A percentile compares a stretch with the other conserved stretches of the same genome.
Conservation (phyloP, 2,888 invertebrate genomes). For the Panorpa germanica region DNA sequence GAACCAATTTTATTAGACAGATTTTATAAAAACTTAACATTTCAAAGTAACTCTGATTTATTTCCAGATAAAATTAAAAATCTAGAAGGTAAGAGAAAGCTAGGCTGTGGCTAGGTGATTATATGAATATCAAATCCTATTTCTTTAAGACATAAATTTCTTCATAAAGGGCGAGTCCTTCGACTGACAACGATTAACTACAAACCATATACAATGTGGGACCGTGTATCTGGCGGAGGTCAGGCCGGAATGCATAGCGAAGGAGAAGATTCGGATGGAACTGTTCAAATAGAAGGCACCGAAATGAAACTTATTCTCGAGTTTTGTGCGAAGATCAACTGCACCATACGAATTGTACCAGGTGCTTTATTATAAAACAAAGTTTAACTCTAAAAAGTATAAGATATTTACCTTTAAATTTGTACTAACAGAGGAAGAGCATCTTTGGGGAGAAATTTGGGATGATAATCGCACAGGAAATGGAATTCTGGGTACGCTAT, state of each 20-base stretch:
- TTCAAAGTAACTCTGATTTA: too few species aligned
- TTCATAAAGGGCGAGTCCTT: slow-evolving; percentile 19
- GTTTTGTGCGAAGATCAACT: slow-evolving; percentile 25
- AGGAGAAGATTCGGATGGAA: slow-evolving; percentile 13
- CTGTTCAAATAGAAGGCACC: slow-evolving; percentile 32
- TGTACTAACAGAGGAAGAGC: slow-evolving; percentile 25
- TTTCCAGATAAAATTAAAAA: too few species aligned
- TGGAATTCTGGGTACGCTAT: slow-evolving; percentile 42
- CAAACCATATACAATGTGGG: slow-evolving; percentile 19
- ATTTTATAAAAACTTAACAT: too few species aligned
- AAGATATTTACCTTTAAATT: too few species aligned
- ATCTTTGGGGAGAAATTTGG: slow-evolving; percentile 47
- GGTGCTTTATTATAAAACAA: too few species aligned
- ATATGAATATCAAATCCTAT: too few species aligned
- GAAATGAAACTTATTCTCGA: slow-evolving; percentile 24
- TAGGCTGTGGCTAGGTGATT: too few species aligned
- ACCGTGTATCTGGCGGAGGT: slow-evolving; percentile 11
- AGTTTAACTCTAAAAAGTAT: too few species aligned
- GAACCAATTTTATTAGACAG: too few species aligned
- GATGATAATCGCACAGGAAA: slow-evolving; percentile 42
- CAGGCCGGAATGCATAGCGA: too few species aligned
- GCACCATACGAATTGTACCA: slow-evolving; percentile 22
- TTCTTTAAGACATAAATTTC: too few species aligned
- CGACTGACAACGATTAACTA: slow-evolving; percentile 20
- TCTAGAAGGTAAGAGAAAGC: too few species aligned